Evolutionary conservation across 2,113 vertebrate species (phyloP), one percentile per base, ranked within the genome.

Genomic region (Carollia perspicillata): DNA sequence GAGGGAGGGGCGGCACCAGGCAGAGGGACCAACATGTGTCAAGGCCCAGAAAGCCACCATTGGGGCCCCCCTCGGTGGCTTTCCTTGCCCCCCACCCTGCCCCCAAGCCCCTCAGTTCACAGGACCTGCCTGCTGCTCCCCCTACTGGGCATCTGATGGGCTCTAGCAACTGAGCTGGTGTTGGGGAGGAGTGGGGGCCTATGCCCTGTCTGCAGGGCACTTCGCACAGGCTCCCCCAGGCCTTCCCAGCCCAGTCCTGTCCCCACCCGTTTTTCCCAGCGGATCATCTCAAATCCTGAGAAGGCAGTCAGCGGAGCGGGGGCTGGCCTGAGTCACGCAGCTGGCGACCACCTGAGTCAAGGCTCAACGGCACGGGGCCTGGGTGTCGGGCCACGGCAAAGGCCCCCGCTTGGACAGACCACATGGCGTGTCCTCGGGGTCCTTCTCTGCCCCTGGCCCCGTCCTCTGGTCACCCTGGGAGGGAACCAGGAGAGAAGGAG

Each of bases 381-480:
- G 42, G 47, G n/a, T 28, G 42, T 72, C 63, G 11, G 79, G 8
- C 42, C 60, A 0, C 0, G 1, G 69, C 28, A 5, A 53, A 83
- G 2, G 8, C 40, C 65, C 33, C 26, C n/a, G 11, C 33, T 13
- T 30, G 75, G 51, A 37, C 44, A 9, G 9, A 26, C 30, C 69
- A 12, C 30, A 6, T 33, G 3, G 63, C 0, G 23, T 9, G 5
- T 3, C 7, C 58, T n/a, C 17, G 1, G 8, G n/a, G 10, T 2
- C 4, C 68, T 10, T 16, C 35, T 81, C 42, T 28, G 0, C 49
- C 28, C 66, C 4, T 23, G 55, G 18, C 28, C 20, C 12, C 6
- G 0, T 10, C 2, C 10, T 18, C 10, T 23, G 28, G 40, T 47
- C 26, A 12, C n/a, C 9, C 33, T n/a, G 40, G n/a, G 51, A 69